Conservation (phyloP, 2,797 vertebrate species). For the Chiroxiphia lanceolata region DNA sequence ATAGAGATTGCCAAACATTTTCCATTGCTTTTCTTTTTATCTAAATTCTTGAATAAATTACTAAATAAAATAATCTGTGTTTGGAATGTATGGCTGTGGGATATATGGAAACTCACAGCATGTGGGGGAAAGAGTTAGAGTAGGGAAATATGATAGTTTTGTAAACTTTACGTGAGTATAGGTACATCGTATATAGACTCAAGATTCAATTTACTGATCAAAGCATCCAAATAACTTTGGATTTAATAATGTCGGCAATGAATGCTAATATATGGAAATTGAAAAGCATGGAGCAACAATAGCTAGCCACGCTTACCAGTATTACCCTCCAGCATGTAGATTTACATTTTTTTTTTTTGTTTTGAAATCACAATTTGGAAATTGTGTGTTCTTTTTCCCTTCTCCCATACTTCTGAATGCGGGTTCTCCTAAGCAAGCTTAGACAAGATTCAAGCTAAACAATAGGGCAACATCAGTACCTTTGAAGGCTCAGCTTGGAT, state of each 20-base stretch:
- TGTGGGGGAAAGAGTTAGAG: conserved; percentile 40
- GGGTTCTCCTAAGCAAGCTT: conserved; percentile 55
- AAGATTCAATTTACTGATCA: conserved; percentile 60
- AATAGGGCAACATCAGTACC: conserved; percentile 54
- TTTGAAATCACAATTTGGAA: conserved; percentile 59
- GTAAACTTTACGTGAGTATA: conserved; percentile 51
- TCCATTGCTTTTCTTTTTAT: conserved; percentile 60
- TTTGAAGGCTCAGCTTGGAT: conserved; percentile 64
- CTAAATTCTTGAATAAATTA: conserved; percentile 64
- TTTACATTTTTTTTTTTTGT: conserved; percentile 68
- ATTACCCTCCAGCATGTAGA: conserved; percentile 59
- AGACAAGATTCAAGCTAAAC: conserved; percentile 61
- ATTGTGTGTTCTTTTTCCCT: conserved; percentile 56
- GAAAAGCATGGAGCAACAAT: conserved; percentile 59
- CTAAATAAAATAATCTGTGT: conserved; percentile 57
- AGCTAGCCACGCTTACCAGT: conserved; percentile 63
- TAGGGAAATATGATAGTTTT: conserved; percentile 53
- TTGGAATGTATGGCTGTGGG: conserved; percentile 66
- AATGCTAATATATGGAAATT: conserved; percentile 66
- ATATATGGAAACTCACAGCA: conserved; percentile 52
- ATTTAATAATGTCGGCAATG: conserved; percentile 63
- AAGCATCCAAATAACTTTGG: conserved; percentile 63
- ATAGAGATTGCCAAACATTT: conserved; percentile 56
- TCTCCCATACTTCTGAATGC: conserved; percentile 49
- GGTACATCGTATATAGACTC: conserved; percentile 43